phyloP scores from a whole-genome alignment of 2,888 invertebrate genomes.

The Sturmia bella region DNA sequence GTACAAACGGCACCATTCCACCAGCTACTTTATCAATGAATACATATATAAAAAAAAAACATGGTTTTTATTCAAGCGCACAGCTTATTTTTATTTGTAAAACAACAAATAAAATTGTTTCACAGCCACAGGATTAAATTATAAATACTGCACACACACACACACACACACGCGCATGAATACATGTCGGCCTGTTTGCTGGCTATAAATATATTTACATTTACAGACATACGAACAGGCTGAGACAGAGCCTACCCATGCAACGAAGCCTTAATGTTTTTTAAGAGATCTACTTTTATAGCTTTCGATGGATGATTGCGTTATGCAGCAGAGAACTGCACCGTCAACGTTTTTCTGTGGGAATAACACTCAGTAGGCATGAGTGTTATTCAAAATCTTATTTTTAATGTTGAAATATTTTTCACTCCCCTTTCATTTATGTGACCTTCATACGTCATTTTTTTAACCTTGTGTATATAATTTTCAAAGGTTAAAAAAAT shows the following conservation, averaged over 20 bases:
- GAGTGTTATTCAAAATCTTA: too few relatives aligned
- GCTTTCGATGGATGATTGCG: constrained; percentile 8
- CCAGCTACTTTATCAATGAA: constrained; percentile 29
- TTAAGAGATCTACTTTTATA: constrained; percentile 19
- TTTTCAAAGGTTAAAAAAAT: too few relatives aligned
- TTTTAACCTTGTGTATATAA: too few relatives aligned
- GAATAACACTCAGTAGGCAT: too few relatives aligned
- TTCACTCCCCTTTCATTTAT: too few relatives aligned
- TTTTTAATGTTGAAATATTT: too few relatives aligned
- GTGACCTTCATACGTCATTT: too few relatives aligned
- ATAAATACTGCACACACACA: constrained; percentile 23
- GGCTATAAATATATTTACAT: neutral
- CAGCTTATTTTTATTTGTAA: constrained; percentile 2
- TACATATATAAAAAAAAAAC: constrained; percentile 27
- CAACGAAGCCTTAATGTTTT: neutral
- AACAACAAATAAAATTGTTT: constrained; percentile 16
- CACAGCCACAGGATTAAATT: constrained; percentile 41
- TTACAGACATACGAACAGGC: too few relatives aligned
- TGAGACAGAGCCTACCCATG: too few relatives aligned
- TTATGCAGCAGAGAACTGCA: too few relatives aligned
- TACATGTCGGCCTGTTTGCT: neutral
- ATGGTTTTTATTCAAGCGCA: constrained; percentile 33
- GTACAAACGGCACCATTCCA: constrained; percentile 48
- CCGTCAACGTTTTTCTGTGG: too few relatives aligned
- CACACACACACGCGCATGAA: constrained; percentile 19